Conservation (phyloP, 2,797 vertebrate genomes). For the Gadopsis bispinosus region DNA sequence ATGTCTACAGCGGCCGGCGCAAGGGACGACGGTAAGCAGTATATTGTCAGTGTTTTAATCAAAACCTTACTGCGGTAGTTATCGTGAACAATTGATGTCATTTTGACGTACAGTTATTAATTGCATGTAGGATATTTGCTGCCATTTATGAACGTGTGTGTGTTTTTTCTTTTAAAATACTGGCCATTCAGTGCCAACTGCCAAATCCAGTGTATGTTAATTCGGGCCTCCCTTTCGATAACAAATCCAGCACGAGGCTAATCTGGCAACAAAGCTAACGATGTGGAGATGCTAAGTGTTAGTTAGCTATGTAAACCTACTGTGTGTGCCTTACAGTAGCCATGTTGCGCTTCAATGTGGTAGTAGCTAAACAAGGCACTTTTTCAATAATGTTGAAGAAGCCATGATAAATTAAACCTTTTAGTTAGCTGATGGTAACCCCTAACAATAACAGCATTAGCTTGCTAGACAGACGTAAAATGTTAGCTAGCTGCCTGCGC, state of each 20-base stretch:
- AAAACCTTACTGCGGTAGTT: background rate
- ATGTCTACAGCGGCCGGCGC: slow-evolving; percentile 58
- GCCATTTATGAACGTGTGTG: no score
- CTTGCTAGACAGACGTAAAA: background rate
- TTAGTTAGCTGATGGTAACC: background rate
- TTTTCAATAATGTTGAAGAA: background rate
- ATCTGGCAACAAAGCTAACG: slow-evolving; percentile 73
- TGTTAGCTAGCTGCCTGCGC: slow-evolving; percentile 14
- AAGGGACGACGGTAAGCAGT: slow-evolving; percentile 73
- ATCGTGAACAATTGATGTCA: background rate
- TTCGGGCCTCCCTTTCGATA: slow-evolving; percentile 71
- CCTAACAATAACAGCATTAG: background rate
- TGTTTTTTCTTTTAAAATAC: slow-evolving; percentile 5
- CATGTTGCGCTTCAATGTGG: background rate
- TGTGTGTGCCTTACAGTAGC: background rate
- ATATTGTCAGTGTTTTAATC: slow-evolving; percentile 42
- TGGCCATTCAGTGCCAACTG: background rate
- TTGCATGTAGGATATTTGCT: rapidly evolving
- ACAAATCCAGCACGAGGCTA: slow-evolving; percentile 76
- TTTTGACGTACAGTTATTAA: rapidly evolving
- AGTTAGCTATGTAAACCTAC: slow-evolving; percentile 1
- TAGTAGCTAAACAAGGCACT: rapidly evolving
- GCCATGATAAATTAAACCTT: rapidly evolving
- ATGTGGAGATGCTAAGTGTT: slow-evolving; percentile 49
- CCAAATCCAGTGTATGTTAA: slow-evolving; percentile 21